Evolutionary conservation across 2,113 vertebrate genomes (phyloP).

Genomic region (Tichodroma muraria): DNA sequence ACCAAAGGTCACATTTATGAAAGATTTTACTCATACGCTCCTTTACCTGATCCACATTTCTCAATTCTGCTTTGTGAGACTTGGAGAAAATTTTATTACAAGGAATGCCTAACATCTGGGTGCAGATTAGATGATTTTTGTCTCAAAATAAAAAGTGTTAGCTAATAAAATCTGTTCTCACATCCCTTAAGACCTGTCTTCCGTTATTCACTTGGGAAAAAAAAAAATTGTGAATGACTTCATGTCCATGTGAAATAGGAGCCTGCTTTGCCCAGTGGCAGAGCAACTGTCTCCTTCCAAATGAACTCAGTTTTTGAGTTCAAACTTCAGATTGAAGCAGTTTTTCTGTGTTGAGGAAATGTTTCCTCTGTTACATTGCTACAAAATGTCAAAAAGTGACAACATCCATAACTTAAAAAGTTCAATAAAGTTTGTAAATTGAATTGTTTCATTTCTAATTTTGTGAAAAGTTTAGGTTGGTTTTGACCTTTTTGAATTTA

Average conservation of each 20-base stretch:
- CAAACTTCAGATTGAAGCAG: too few species aligned
- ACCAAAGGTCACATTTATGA: constrained; percentile 10
- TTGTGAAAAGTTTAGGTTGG: background rate
- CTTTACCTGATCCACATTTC: background rate
- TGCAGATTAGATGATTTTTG: background rate
- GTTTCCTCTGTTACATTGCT: background rate
- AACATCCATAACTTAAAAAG: background rate
- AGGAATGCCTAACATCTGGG: background rate
- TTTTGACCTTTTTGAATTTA: background rate
- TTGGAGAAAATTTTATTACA: background rate
- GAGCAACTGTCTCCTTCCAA: background rate
- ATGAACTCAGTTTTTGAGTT: background rate
- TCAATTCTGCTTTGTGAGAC: constrained; percentile 26
- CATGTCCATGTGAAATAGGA: background rate
- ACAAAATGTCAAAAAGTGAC: background rate
- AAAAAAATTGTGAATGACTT: background rate
- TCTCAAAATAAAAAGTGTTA: background rate
- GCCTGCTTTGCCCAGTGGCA: background rate
- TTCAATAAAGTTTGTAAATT: background rate
- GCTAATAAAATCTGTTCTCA: background rate
- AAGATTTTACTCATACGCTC: constrained; percentile 4
- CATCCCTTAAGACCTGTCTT: background rate
- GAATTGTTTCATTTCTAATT: background rate
- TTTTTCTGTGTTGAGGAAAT: background rate
- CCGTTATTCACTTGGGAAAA: background rate